A percentile compares a stretch with the other conserved stretches of the same genome.
These are phyloP conservation scores for Epinephelus moara DNA, from an alignment of 2,113 vertebrate species.

Conservation along the genomic window DNA sequence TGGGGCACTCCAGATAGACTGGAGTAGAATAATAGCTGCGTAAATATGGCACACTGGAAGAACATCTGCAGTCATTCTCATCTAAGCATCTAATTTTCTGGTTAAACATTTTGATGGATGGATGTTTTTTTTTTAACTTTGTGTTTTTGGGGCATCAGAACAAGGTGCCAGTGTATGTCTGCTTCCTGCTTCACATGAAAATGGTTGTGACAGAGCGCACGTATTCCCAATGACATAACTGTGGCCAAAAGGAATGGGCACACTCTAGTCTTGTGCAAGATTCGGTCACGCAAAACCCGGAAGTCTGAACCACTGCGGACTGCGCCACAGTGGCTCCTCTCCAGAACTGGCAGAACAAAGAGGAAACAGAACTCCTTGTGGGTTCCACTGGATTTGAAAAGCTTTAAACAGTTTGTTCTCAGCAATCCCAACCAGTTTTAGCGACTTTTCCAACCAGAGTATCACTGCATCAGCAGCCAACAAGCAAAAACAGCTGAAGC, in stretches of 20 bases:
- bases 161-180: not conserved
- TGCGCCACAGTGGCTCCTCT: not conserved
- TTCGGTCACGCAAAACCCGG: not conserved
- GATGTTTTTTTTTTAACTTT: not conserved
- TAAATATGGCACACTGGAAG: not conserved
- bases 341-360: not conserved
- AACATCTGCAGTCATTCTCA: conserved; percentile 1
- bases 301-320: conserved; percentile 1
- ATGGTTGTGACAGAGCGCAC: not conserved
- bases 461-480: no score
- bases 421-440: not conserved
- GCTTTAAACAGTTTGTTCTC: not conserved
- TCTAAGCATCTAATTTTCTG: not conserved
- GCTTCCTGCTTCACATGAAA: conserved; percentile 16
- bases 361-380: not conserved
- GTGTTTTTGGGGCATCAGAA: not conserved
- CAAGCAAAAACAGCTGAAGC: no score
- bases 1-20: not conserved
- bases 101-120: not conserved
- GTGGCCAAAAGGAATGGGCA: not conserved
- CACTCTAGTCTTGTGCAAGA: not conserved
- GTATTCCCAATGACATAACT: conserved; percentile 12
- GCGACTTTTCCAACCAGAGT: no score
- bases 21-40: not conserved
- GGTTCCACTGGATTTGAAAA: not conserved